phyloP scores from a whole-genome alignment of 2,113 vertebrate genomes.

The Paratilapia polleni region DNA sequence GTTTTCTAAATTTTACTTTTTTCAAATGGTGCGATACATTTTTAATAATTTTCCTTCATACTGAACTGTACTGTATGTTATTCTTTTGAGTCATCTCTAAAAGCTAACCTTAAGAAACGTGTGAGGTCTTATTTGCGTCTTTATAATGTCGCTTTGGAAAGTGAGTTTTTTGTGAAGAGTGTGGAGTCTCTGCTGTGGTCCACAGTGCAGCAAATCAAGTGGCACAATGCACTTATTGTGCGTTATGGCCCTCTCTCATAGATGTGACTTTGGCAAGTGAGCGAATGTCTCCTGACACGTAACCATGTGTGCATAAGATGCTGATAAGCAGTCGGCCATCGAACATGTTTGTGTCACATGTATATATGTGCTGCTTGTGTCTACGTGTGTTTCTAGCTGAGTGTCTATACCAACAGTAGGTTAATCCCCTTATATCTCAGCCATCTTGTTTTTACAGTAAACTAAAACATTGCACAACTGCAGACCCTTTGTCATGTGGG shows the following conservation, averaged over 20 bases:
- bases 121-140: background rate
- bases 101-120: no score
- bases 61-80: background rate
- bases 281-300: background rate
- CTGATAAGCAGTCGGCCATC: conserved; percentile 7
- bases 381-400: background rate
- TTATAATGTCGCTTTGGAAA: background rate
- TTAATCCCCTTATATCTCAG: background rate
- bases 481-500: conserved; percentile 1
- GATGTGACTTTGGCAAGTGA: conserved; percentile 5
- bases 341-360: background rate
- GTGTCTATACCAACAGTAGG: background rate
- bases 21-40: accelerated
- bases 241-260: background rate
- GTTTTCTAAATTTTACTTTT: background rate
- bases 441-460: conserved; percentile 24
- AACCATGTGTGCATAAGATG: background rate
- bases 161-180: background rate
- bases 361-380: background rate
- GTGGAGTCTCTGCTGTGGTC: background rate
- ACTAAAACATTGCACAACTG: conserved; percentile 40
- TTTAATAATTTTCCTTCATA: background rate
- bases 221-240: background rate
- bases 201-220: background rate
- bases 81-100: no score